Percentiles rank a stretch among this genome's conserved stretches.
Conservation (phyloP, 2,888 invertebrate species). For the Tuta absoluta region DNA sequence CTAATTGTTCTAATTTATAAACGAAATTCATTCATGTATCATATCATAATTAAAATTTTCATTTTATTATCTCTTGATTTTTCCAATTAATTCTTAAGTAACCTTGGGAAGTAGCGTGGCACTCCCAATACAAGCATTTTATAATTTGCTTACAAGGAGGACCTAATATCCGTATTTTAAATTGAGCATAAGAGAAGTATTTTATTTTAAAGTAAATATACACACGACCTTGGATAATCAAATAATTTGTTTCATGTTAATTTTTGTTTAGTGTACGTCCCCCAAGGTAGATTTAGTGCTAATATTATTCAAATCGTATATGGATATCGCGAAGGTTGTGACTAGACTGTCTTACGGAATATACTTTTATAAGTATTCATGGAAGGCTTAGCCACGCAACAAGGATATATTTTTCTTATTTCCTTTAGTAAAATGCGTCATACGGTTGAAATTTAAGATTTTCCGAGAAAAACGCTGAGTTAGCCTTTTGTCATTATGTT, state of each 20-base stretch:
- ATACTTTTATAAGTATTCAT: background rate
- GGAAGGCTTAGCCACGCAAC: background rate
- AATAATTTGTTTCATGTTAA: background rate
- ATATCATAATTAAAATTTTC: too few species aligned
- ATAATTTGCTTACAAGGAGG: too few species aligned
- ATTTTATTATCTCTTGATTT: too few species aligned
- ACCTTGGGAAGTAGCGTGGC: too few species aligned
- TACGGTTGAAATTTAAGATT: slow-evolving; percentile 1
- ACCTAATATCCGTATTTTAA: too few species aligned
- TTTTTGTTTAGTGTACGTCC: background rate
- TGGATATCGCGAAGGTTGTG: slow-evolving; percentile 1
- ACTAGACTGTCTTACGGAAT: background rate
- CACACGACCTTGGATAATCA: background rate
- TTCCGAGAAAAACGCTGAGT: background rate
- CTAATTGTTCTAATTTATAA: too few species aligned
- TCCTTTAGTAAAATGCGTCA: background rate
- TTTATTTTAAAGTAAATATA: too few species aligned
- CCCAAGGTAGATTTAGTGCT: background rate
- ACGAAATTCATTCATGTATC: too few species aligned
- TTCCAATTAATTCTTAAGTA: too few species aligned
- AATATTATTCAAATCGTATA: slow-evolving; percentile 4
- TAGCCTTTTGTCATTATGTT: background rate
- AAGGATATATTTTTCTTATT: background rate
- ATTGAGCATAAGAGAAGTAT: too few species aligned
- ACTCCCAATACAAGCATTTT: too few species aligned